Evolutionary conservation across 2,888 invertebrate genomes (phyloP), one percentile per base, ranked within the genome.

Genomic region (Amiota mariae): DNA sequence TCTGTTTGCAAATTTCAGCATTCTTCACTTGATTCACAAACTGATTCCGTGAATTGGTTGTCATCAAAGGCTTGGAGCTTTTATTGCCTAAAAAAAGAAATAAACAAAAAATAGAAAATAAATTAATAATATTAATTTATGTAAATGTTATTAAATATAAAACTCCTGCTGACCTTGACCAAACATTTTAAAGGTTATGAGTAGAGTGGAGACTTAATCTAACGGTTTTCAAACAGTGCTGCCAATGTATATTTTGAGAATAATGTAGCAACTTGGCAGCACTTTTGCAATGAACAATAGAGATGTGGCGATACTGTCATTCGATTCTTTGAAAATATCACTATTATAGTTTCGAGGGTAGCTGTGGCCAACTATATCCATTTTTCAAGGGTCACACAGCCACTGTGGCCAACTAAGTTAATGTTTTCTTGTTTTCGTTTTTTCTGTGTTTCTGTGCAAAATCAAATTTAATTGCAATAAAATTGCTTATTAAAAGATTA

Each of bases 171-270:
- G 8, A 66, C 66, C 66, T 49, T 66, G 24, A 36, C 48, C 10
- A 66, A 66, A 66, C 66, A 66, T 66, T 66, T 66, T 66, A 11
- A 12, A 59, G 20, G 12, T 59, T 59, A 36, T 36, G 36, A 6
- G 1, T 2, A n/a, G n/a, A n/a, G n/a, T 36, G 36, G 36, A 36
- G 36, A 36, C 4, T 36, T 36, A 36, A 6, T 36, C 2, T 36
- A 36, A 36, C 36, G 36, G 36, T 24, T 24, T 24, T 24, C 24
- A 24, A 4, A 36, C 36, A 36, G 36, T 36, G 36, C 36, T 36
- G 36, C 36, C 36, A 36, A 6, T 4, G 36, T 0, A 36, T 36
- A 36, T 36, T 36, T 36, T 36, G 2, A 36, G 36, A 4, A 6
- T 36, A 2, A 36, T 6, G 36, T 6, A 36, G 2, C 6, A 36